Base-by-base conservation (phyloP, 2,888 invertebrate genomes). In the Callyntrura guangdongensis region DNA sequence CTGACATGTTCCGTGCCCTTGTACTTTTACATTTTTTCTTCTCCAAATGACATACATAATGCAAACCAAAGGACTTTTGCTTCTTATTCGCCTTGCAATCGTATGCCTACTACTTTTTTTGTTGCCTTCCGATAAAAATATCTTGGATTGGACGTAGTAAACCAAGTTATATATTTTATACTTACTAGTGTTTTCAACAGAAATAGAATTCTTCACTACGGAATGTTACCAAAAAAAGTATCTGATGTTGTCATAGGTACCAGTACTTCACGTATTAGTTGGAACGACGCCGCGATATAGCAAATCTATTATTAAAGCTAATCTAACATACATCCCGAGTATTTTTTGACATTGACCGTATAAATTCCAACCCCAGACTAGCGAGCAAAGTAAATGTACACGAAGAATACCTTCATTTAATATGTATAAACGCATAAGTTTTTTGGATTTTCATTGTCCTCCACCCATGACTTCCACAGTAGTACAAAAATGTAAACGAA, bases 331-430 rank as follows among this genome's bases (percentile, higher is more conserved):
- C 25, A 53, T 77, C 47, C 17, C 20, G 27, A n/a, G 53, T 79
- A 5, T 4, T 25, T 56, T 79, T 79, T 79, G 79, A 79, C 79
- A 79, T 79, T 79, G 79, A 79, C 79, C 79, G 22, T 77, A 74
- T 72, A 77, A 49, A 47, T 47, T 8, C 47, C 11, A 47, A 47
- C 69, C 36, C 22, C 61, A 3, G 17, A 5, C 61, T 22, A 64
- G 5, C 6, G 14, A n/a, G 14, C 3, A 56, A 14, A 12, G 11
- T 11, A 56, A 11, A 14, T 67, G 69, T 47, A 74, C 36, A 47
- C 17, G 17, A 27, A 25, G 12, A 8, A 69, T 47, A 47, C 47
- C 72, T 47, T 47, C 72, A 20, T 47, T n/a, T n/a, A n/a, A n/a
- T n/a, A n/a, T n/a, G n/a, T n/a, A n/a, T n/a, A n/a, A n/a, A n/a